phyloP scores from a whole-genome alignment of 2,113 vertebrate species.

The Callorhinus ursinus region DNA sequence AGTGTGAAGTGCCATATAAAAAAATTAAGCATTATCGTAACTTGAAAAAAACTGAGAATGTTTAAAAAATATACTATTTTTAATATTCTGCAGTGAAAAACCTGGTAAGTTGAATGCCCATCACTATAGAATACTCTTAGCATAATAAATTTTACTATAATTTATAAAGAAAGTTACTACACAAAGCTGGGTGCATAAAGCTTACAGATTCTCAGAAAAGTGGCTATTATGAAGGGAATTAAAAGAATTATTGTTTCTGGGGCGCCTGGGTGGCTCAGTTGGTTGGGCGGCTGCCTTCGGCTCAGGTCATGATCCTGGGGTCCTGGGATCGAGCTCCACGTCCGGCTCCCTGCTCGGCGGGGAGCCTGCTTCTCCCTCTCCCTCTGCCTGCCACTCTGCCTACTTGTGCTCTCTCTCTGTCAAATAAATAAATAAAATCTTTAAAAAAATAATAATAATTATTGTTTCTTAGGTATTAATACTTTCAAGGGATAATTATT shows the following conservation, averaged over 20 bases:
- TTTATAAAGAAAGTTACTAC: constrained; percentile 21
- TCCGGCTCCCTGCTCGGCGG: too few relatives aligned
- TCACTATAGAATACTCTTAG: background rate
- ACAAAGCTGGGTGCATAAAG: background rate
- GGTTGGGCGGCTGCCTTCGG: too few relatives aligned
- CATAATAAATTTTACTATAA: constrained; percentile 19
- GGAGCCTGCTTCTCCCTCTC: too few relatives aligned
- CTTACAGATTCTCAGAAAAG: background rate
- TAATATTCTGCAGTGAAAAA: constrained; percentile 2
- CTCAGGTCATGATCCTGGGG: too few relatives aligned
- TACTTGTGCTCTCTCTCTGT: too few relatives aligned
- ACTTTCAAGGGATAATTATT: background rate
- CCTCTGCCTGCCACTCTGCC: too few relatives aligned
- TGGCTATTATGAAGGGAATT: background rate
- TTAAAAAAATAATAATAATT: background rate
- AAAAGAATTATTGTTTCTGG: background rate
- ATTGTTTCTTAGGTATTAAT: background rate
- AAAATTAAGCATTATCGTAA: constrained; percentile 29
- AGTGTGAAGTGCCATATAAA: background rate
- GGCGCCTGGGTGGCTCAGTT: too few relatives aligned
- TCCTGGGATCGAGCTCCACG: too few relatives aligned
- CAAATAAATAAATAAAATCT: too few relatives aligned
- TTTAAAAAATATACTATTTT: constrained; percentile 18
- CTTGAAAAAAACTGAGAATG: background rate
- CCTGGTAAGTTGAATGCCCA: background rate